Conservation (phyloP, 92 coral and sea anemone species). For the Zoanthus gigantus region DNA sequence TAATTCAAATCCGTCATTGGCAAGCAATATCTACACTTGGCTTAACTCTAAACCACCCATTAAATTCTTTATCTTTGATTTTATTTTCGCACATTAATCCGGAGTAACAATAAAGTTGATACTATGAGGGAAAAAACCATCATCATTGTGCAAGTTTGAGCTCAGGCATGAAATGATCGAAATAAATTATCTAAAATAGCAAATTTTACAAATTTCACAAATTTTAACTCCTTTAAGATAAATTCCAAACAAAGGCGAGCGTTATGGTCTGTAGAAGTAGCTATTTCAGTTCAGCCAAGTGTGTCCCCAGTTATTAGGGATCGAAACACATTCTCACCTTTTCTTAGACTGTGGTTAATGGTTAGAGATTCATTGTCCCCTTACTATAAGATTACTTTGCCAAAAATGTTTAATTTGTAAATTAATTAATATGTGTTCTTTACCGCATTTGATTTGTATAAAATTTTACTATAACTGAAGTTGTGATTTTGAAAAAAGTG, state of each 20-base stretch:
- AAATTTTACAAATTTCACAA: slow-evolving; percentile 26
- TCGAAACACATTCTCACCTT: not conserved
- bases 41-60: not conserved
- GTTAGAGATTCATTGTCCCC: too few relatives aligned
- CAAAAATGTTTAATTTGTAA: too few relatives aligned
- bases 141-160: not conserved
- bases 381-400: too few relatives aligned
- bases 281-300: slow-evolving; percentile 28
- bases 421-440: too few relatives aligned
- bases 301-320: not conserved
- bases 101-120: not conserved
- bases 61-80: too few relatives aligned
- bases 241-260: slow-evolving; percentile 2
- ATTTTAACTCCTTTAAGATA: slow-evolving; percentile 18
- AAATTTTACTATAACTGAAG: not conserved
- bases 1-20: too few relatives aligned
- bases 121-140: not conserved
- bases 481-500: slow-evolving; percentile 3
- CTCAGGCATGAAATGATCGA: not conserved
- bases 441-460: too few relatives aligned
- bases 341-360: too few relatives aligned
- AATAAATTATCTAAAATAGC: not conserved
- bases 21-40: too few relatives aligned
- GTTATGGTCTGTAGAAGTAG: not conserved
- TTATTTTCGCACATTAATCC: not conserved